A percentile compares a stretch with the other conserved stretches of the same genome.
Evolutionary conservation across 1,140 invertebrate genomes (phyloP).

Genomic region (Orchesella cincta): DNA sequence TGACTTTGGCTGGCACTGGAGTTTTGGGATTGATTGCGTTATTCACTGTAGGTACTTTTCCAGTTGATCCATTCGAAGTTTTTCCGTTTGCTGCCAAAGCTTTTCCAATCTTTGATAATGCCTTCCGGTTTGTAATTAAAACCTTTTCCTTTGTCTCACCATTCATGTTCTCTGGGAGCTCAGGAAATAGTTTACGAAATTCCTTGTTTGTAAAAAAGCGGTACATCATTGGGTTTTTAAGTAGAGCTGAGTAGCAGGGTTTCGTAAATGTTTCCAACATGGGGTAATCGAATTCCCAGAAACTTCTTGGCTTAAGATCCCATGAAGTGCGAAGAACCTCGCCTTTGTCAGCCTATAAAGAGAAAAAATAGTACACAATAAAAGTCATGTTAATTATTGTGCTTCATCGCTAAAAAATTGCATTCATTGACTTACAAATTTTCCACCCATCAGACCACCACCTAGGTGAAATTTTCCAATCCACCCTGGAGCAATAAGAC

Average conservation of each 20-base stretch:
- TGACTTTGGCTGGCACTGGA: background rate
- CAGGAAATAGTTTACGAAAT: background rate
- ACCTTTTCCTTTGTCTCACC: background rate
- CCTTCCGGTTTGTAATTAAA: background rate
- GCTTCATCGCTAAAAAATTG: background rate
- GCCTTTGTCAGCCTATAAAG: conserved; percentile 2
- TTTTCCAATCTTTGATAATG: background rate
- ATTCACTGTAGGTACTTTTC: background rate
- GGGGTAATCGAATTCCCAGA: conserved; percentile 24
- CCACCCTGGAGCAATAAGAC: conserved; percentile 2
- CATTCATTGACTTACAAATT: conserved; percentile 9
- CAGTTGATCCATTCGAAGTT: no score
- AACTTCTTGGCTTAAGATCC: conserved; percentile 10
- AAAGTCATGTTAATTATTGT: background rate
- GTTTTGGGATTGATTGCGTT: background rate
- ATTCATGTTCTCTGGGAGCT: background rate
- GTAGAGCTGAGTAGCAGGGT: background rate
- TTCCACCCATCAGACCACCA: conserved; percentile 16
- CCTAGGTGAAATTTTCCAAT: conserved; percentile 23
- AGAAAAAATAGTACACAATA: background rate
- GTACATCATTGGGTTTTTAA: background rate
- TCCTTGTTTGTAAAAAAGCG: conserved; percentile 3
- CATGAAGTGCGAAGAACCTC: conserved; percentile 21
- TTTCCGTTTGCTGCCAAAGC: background rate
- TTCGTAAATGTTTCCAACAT: conserved; percentile 25